Evolutionary conservation across 2,113 vertebrate species (phyloP).

Genomic region (Seriola quinqueradiata): DNA sequence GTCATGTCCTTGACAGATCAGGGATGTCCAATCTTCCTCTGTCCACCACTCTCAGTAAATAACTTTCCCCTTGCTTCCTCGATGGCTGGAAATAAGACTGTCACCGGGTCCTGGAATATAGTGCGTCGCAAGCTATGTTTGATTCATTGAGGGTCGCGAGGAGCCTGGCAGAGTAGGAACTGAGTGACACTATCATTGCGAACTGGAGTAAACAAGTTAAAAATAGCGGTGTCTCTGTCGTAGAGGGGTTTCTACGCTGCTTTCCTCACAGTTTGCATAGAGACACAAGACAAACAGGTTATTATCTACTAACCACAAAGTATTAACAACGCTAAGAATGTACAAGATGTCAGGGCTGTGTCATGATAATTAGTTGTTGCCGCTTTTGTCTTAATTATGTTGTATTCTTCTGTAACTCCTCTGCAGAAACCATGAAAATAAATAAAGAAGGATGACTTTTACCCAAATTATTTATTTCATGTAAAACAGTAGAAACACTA

Average conservation of each 20-base stretch:
- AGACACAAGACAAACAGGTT: not conserved
- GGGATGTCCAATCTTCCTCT: conserved; percentile 65
- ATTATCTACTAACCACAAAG: not conserved
- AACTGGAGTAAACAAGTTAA: conserved; percentile 67
- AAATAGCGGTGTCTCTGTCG: conserved; percentile 46
- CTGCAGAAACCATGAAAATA: not conserved
- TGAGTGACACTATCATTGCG: conserved; percentile 70
- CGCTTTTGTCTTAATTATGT: not conserved
- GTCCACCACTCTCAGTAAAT: conserved; percentile 62
- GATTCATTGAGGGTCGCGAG: conserved; percentile 64
- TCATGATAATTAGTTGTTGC: not conserved
- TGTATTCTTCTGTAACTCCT: not conserved
- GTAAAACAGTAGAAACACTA: no score
- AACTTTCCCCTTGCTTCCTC: conserved; percentile 38
- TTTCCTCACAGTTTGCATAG: not conserved
- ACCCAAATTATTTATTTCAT: not conserved
- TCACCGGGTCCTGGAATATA: conserved; percentile 43
- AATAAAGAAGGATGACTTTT: not conserved
- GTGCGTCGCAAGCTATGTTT: conserved; percentile 43
- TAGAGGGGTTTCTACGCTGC: not conserved
- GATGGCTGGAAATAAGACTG: conserved; percentile 72
- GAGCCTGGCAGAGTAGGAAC: conserved; percentile 29
- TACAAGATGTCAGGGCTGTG: no score
- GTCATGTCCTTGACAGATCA: conserved; percentile 70
- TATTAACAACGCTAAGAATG: not conserved